Evolutionary conservation across 2,888 invertebrate genomes (phyloP).

Genomic region (Omphaloscelis lunosa): DNA sequence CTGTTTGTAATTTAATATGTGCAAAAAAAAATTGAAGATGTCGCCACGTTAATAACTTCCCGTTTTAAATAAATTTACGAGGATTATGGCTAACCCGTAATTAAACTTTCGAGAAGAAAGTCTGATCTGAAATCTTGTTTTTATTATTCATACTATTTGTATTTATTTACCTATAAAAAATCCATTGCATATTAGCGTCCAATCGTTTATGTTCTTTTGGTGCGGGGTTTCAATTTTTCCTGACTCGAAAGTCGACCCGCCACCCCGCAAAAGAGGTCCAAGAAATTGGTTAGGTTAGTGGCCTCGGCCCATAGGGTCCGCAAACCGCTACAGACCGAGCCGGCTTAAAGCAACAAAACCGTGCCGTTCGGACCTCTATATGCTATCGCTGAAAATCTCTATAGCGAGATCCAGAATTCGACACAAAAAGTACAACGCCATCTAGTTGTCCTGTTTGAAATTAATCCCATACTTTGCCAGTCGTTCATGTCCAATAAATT

Average conservation of each 20-base stretch:
- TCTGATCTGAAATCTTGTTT: too few species aligned
- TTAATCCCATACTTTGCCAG: not conserved
- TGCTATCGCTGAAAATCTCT: slow-evolving; percentile 55
- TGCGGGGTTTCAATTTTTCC: slow-evolving; percentile 88
- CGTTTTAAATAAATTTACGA: slow-evolving; percentile 20
- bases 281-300: slow-evolving; percentile 90
- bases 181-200: not conserved
- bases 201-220: slow-evolving; percentile 50
- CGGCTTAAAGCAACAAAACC: slow-evolving; percentile 90
- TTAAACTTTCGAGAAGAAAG: slow-evolving; percentile 28
- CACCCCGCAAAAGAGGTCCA: slow-evolving; percentile 88
- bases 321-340: slow-evolving; percentile 94
- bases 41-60: not conserved
- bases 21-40: not conserved
- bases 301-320: slow-evolving; percentile 91
- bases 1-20: not conserved
- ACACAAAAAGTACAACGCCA: slow-evolving; percentile 66
- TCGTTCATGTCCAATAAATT: slow-evolving; percentile 19
- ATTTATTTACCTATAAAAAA: slow-evolving; percentile 53
- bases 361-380: slow-evolving; percentile 65
- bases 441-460: slow-evolving; percentile 65
- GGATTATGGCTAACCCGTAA: slow-evolving; percentile 8
- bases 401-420: slow-evolving; percentile 73
- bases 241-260: slow-evolving; percentile 88
- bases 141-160: too few species aligned